Conservation (phyloP, 2,888 invertebrate species). For the Andrena flavipes region DNA sequence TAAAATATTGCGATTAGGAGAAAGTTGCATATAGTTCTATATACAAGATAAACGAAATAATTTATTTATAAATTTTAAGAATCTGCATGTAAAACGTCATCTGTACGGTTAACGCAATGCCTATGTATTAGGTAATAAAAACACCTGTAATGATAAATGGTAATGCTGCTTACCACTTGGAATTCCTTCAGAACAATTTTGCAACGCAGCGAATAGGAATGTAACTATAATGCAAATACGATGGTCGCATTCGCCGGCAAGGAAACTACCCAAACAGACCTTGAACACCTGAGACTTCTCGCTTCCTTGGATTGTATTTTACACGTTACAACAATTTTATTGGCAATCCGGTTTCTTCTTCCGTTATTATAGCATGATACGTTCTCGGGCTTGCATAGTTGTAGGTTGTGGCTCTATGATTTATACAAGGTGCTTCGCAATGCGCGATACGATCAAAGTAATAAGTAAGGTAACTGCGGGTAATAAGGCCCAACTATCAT, state of each 20-base stretch:
- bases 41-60: no score
- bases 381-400: background rate
- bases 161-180: no score
- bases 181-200: background rate
- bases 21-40: no score
- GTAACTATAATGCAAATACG: slow-evolving; percentile 12
- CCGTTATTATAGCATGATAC: slow-evolving; percentile 12
- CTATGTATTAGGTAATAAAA: no score
- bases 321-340: slow-evolving; percentile 20
- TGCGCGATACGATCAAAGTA: background rate
- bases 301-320: slow-evolving; percentile 36
- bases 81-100: no score
- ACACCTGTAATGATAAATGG: no score
- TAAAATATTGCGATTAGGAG: no score
- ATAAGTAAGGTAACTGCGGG: no score
- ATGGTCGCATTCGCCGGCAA: slow-evolving; percentile 1
- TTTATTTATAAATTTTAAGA: no score
- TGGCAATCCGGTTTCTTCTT: slow-evolving; percentile 42
- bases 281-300: slow-evolving; percentile 26
- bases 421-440: slow-evolving; percentile 13
- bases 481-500: no score
- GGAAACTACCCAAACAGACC: background rate
- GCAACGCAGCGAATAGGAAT: background rate
- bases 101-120: no score
- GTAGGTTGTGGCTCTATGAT: background rate